Percentiles rank a stretch among this genome's conserved stretches.
Evolutionary conservation across 2,888 invertebrate genomes (phyloP).

Genomic region (Hypomecis atomaria): DNA sequence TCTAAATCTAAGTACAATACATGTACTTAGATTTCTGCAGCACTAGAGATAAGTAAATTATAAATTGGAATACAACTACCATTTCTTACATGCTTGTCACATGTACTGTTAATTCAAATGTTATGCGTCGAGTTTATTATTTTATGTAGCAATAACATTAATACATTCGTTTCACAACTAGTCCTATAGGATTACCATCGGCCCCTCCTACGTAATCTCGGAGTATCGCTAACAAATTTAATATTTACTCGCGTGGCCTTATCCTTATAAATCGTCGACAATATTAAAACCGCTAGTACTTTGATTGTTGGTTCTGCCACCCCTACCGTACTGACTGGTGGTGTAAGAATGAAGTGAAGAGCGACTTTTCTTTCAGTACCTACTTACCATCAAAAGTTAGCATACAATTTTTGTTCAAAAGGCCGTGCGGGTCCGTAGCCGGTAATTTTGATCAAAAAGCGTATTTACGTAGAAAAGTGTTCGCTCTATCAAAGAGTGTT

Average conservation of each 20-base stretch:
- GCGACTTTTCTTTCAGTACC: slow-evolving; percentile 12
- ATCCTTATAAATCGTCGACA: slow-evolving; percentile 84
- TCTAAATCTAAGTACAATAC: too few relatives aligned
- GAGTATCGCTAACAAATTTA: slow-evolving; percentile 83
- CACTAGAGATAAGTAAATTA: too few relatives aligned
- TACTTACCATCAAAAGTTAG: too few relatives aligned
- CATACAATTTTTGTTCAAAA: too few relatives aligned
- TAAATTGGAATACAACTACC: too few relatives aligned
- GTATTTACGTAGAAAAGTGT: too few relatives aligned
- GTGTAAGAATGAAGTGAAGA: slow-evolving; percentile 46
- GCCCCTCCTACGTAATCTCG: slow-evolving; percentile 79
- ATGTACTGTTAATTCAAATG: too few relatives aligned
- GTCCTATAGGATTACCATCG: slow-evolving; percentile 35
- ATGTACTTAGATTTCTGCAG: too few relatives aligned
- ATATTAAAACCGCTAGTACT: slow-evolving; percentile 83
- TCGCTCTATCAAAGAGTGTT: too few relatives aligned
- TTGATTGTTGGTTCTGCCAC: slow-evolving; percentile 74
- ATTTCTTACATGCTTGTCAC: too few relatives aligned
- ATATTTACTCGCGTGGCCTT: slow-evolving; percentile 82
- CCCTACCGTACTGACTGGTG: slow-evolving; percentile 58
- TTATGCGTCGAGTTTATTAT: slow-evolving; percentile 2
- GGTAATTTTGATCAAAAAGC: too few relatives aligned
- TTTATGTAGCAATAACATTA: slow-evolving; percentile 21
- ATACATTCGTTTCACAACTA: slow-evolving; percentile 40
- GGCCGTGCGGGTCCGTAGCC: too few relatives aligned